These are phyloP conservation scores for Trigoniulus corallinus DNA, from an alignment of 1,140 invertebrate genomes.

Conservation along the genomic window DNA sequence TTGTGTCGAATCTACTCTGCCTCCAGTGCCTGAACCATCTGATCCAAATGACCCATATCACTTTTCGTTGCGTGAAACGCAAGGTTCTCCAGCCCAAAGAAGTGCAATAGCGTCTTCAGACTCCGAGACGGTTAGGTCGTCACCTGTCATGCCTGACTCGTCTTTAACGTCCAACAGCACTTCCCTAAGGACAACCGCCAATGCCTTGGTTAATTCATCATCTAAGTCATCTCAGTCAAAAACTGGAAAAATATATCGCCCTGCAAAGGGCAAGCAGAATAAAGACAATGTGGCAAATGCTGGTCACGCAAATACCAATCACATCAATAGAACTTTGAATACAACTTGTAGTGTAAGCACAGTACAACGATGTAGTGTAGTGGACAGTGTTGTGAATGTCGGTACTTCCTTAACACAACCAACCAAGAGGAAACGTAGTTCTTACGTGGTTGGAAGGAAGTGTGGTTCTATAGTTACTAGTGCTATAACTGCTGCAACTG, in stretches of 20 bases:
- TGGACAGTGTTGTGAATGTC: too few relatives aligned
- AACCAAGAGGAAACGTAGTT: too few relatives aligned
- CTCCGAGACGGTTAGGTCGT: neutral
- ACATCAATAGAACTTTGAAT: too few relatives aligned
- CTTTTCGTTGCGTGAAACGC: constrained; percentile 5
- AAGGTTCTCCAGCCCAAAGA: neutral
- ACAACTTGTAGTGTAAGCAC: too few relatives aligned
- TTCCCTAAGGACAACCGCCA: neutral
- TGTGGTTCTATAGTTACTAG: too few relatives aligned
- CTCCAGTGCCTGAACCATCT: constrained; percentile 9
- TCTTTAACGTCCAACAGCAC: neutral
- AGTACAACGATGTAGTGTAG: too few relatives aligned
- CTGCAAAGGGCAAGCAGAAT: neutral
- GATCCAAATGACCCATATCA: constrained; percentile 8
- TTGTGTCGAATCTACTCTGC: constrained; percentile 8
- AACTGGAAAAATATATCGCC: neutral
- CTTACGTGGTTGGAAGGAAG: too few relatives aligned
- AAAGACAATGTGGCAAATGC: too few relatives aligned
- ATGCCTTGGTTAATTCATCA: neutral
- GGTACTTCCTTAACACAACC: too few relatives aligned
- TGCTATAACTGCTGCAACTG: too few relatives aligned
- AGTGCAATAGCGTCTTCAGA: neutral
- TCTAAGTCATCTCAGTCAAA: neutral
- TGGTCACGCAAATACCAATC: too few relatives aligned
- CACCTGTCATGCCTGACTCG: too few relatives aligned